Base-by-base conservation (phyloP, 2,113 vertebrate genomes). In the Panthera leo region DNA sequence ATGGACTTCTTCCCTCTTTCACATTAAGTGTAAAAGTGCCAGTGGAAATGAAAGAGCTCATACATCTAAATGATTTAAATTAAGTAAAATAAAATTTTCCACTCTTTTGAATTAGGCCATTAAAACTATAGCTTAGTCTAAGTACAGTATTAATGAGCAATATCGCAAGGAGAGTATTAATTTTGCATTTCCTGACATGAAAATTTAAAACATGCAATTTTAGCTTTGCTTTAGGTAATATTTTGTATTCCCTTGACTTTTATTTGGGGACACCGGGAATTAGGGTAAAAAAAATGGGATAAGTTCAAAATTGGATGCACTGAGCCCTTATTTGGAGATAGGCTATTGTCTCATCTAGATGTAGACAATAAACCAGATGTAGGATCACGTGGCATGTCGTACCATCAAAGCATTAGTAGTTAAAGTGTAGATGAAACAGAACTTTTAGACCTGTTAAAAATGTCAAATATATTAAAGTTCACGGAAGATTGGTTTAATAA, bases 21-120 rank as follows among this genome's bases (percentile, higher is more conserved):
- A 75, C 21, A 45, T 97, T 97, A 97, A 86, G 85, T 94, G 85
- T 93, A 94, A 97, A 98, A 96, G 91, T 98, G 97, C 92, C 97
- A 97, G 95, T 98, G 68, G 98, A 98, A 97, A 98, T 98, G 97
- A 98, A 98, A 98, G 36, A 98, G 82, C 97, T 97, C 97, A 93
- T 98, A 96, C 55, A 97, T 98, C 97, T 97, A 98, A 97, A 97
- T 98, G 97, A 98, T 98, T 98, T 98, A 98, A 98, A 97, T 98
- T 95, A 97, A 98, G 96, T 97, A 98, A 98, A 98, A 98, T 98
- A 98, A 98, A 98, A 98, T 48, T 97, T 98, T 98, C 91, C 48
- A 95, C 82, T 97, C 96, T 96, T 97, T 97, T 89, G 97, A 98
- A 98, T 97, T 97, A 98, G 97, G 88, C 95, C 97, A 98, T 98